phyloP scores from a whole-genome alignment of 2,797 vertebrate species.

The Australoheros facetus region DNA sequence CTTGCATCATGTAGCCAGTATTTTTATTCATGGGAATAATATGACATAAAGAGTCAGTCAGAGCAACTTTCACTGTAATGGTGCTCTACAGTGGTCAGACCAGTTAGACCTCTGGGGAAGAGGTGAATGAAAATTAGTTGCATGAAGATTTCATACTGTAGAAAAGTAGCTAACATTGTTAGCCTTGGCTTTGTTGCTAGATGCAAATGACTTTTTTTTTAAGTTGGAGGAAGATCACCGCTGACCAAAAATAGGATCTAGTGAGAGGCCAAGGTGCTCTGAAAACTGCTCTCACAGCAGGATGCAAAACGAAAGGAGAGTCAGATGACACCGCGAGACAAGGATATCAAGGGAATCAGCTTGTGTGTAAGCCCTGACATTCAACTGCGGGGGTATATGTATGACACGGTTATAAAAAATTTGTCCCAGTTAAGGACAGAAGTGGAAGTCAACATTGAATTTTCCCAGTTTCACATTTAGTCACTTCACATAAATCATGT shows the following conservation, averaged over 20 bases:
- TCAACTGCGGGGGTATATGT: constrained; percentile 5
- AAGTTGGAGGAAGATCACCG: neutral
- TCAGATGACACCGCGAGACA: neutral
- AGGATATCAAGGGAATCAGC: neutral
- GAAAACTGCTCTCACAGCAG: neutral
- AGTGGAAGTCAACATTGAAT: neutral
- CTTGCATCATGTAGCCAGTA: neutral
- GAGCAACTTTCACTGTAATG: neutral
- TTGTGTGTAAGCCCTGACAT: constrained; percentile 3
- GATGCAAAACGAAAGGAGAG: neutral
- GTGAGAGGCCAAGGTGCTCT: neutral
- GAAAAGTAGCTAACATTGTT: neutral
- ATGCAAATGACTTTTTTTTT: neutral
- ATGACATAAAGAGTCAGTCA: neutral
- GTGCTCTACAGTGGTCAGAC: neutral
- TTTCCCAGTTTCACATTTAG: neutral
- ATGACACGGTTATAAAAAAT: constrained; percentile 27
- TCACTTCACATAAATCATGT: neutral
- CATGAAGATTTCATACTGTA: neutral
- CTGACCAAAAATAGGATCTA: neutral
- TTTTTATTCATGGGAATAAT: neutral
- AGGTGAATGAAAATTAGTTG: neutral
- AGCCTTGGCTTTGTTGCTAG: neutral
- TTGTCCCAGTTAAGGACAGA: neutral
- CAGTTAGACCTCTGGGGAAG: no score